Percentiles rank a stretch among this genome's conserved stretches.
Evolutionary conservation across 2,797 vertebrate species (phyloP).

Genomic region (Sebastes nivosus): DNA sequence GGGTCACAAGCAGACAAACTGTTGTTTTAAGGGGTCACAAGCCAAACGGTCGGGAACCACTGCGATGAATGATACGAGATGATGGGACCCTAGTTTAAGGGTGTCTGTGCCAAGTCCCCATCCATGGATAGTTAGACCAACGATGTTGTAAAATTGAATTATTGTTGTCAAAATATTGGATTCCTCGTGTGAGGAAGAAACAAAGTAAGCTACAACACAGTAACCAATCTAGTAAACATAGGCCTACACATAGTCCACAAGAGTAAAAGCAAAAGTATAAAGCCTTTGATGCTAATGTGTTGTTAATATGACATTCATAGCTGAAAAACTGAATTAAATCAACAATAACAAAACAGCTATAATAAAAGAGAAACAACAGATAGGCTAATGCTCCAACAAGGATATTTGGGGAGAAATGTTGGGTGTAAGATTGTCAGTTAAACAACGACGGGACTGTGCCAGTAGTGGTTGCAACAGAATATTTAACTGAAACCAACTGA

Average conservation of each 20-base stretch:
- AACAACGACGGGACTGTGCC: neutral
- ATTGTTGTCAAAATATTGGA: neutral
- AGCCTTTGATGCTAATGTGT: neutral
- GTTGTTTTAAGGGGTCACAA: neutral
- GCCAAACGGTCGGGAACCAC: neutral
- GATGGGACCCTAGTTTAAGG: neutral
- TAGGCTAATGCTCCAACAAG: neutral
- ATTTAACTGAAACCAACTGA: neutral
- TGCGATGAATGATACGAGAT: neutral
- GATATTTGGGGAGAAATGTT: neutral
- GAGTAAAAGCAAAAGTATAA: neutral
- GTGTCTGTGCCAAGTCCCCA: neutral
- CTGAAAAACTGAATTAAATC: neutral
- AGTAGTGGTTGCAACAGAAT: neutral
- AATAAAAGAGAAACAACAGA: neutral
- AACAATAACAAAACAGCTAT: neutral
- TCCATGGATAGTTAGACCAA: neutral
- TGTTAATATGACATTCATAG: neutral
- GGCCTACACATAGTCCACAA: neutral
- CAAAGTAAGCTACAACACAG: neutral
- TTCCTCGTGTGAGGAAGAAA: neutral
- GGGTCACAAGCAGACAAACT: neutral
- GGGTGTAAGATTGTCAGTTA: neutral
- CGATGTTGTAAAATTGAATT: neutral
- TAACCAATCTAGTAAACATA: neutral